These are phyloP conservation scores for Podiceps cristatus DNA, from an alignment of 2,113 vertebrate species.

Conservation along the genomic window DNA sequence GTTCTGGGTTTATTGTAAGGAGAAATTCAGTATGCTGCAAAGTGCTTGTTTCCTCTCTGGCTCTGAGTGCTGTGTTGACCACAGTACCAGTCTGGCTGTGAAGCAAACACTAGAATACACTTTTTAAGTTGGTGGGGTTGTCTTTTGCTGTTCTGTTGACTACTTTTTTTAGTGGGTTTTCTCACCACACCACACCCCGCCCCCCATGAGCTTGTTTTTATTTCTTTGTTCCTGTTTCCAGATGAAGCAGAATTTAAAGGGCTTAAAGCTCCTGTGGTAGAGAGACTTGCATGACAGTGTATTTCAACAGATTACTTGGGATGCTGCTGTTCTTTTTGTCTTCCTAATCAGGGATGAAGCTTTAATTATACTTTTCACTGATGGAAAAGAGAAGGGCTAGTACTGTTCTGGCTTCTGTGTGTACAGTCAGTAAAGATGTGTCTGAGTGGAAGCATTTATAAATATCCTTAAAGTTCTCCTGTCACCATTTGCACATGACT, in stretches of 20 bases:
- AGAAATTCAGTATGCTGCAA: neutral
- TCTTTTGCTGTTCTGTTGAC: neutral
- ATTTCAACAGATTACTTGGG: conserved; percentile 21
- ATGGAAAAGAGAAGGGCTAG: neutral
- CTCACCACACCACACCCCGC: neutral
- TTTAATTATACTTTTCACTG: neutral
- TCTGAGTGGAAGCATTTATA: neutral
- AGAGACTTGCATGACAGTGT: neutral
- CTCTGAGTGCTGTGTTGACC: neutral
- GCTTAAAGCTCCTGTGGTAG: neutral
- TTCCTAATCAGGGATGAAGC: conserved; percentile 36
- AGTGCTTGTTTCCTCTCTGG: conserved; percentile 30
- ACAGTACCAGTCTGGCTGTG: neutral
- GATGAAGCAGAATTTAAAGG: neutral
- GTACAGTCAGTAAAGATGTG: conserved; percentile 1
- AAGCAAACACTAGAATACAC: neutral
- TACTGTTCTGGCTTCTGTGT: neutral
- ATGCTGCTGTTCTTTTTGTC: neutral
- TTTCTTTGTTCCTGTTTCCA: neutral
- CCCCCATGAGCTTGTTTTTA: neutral
- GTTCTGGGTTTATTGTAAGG: neutral
- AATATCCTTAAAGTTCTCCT: conserved; percentile 9
- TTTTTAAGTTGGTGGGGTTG: neutral
- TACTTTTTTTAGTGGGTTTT: neutral
- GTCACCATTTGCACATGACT: neutral